These are phyloP conservation scores for Tenebrio molitor DNA, from an alignment of 1,140 invertebrate species.

Conservation along the genomic window DNA sequence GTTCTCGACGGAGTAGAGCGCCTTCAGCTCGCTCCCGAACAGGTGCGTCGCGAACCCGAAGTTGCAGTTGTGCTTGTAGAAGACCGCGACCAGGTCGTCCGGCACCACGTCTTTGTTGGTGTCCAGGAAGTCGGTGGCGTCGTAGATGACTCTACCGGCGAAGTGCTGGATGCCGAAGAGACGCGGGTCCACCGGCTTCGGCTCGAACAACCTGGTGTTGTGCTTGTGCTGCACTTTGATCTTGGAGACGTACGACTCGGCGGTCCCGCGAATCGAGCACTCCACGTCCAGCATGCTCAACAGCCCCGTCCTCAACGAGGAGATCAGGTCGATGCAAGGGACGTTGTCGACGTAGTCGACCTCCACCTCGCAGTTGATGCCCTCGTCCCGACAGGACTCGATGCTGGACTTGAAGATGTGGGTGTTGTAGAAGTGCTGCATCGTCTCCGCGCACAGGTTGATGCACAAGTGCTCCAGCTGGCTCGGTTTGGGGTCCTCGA, in stretches of 20 bases:
- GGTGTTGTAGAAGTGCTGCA: slow-evolving; percentile 98
- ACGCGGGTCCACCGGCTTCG: slow-evolving; percentile 81
- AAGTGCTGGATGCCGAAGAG: slow-evolving; percentile 94
- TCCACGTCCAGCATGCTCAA: slow-evolving; percentile 95
- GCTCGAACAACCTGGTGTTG: slow-evolving; percentile 81
- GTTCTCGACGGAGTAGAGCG: slow-evolving; percentile 84
- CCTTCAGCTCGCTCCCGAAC: slow-evolving; percentile 93
- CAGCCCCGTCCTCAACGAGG: slow-evolving; percentile 90
- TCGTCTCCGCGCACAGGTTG: slow-evolving; percentile 95
- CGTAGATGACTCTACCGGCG: slow-evolving; percentile 90
- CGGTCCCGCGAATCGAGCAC: slow-evolving; percentile 87
- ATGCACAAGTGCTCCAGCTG: slow-evolving; percentile 95
- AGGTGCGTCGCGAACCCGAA: slow-evolving; percentile 96
- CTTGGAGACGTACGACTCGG: slow-evolving; percentile 90
- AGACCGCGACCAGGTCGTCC: slow-evolving; percentile 92
- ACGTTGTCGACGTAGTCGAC: slow-evolving; percentile 97
- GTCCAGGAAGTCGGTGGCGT: slow-evolving; percentile 90
- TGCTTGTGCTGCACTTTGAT: slow-evolving; percentile 87
- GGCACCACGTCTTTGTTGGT: slow-evolving; percentile 93
- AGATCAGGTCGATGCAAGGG: slow-evolving; percentile 95
- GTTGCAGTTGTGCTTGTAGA: slow-evolving; percentile 93
- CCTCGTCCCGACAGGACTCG: slow-evolving; percentile 94
- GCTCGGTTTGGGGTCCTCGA: slow-evolving; percentile 91
- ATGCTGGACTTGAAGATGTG: slow-evolving; percentile 96
- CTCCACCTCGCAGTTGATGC: slow-evolving; percentile 90